Conservation (phyloP, 2,113 vertebrate species). For the Corvus cornix region DNA sequence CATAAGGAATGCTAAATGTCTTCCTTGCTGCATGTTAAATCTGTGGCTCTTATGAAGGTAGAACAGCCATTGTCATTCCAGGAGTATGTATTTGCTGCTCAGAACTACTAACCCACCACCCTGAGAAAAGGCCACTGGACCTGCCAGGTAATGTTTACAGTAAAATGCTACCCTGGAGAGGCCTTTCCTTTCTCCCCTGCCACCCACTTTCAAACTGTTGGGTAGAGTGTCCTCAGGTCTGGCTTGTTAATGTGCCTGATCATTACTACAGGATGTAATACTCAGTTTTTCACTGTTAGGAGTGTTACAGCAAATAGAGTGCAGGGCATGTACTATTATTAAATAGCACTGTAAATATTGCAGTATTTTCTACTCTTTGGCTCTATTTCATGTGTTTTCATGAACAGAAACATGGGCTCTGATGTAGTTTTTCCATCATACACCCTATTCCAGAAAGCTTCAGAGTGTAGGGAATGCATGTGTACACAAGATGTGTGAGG, state of each 20-base stretch:
- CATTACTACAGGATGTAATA: accelerated
- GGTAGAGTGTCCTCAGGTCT: not conserved
- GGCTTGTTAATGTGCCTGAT: not conserved
- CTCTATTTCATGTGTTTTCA: not conserved
- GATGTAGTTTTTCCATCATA: too few species aligned
- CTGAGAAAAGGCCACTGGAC: not conserved
- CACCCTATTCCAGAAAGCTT: not conserved
- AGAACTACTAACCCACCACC: not conserved
- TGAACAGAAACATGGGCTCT: too few species aligned
- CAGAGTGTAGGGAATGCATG: not conserved
- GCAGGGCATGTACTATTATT: not conserved
- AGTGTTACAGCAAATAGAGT: not conserved
- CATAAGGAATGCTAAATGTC: not conserved
- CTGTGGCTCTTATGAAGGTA: not conserved
- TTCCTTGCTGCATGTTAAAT: not conserved
- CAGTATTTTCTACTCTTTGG: not conserved
- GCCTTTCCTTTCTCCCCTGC: not conserved
- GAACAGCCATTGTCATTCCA: not conserved
- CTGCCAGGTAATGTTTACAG: not conserved
- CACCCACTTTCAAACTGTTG: not conserved
- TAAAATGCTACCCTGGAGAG: not conserved
- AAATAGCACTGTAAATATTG: not conserved
- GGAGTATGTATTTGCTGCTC: not conserved
- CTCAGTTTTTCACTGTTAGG: not conserved
- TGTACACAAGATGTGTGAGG: not conserved